Conservation (phyloP, 2,888 invertebrate genomes). For the Crocallis elinguaria region DNA sequence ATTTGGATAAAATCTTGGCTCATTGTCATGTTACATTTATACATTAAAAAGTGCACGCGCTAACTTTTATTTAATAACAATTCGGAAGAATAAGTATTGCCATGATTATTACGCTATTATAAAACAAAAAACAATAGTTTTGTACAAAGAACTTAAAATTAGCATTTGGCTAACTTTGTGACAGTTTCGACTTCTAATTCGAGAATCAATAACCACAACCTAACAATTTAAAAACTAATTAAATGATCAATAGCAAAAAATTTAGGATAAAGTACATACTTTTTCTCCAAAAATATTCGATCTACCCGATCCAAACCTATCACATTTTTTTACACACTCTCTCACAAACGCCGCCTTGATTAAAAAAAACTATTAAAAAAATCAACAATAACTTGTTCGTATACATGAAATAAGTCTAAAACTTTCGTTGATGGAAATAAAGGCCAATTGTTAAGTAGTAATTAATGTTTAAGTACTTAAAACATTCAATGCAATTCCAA, state of each 20-base stretch:
- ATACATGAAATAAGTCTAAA: conserved; percentile 79
- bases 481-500: conserved; percentile 37
- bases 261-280: conserved; percentile 55
- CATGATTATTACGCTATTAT: conserved; percentile 55
- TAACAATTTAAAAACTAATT: conserved; percentile 62
- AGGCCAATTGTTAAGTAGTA: conserved; percentile 52
- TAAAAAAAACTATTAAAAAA: conserved; percentile 61
- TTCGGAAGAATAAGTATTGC: conserved; percentile 81
- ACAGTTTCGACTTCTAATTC: conserved; percentile 58
- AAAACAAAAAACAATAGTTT: conserved; percentile 61
- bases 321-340: conserved; percentile 66
- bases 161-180: conserved; percentile 79
- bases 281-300: conserved; percentile 70
- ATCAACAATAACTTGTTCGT: conserved; percentile 60
- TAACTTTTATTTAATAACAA: conserved; percentile 66
- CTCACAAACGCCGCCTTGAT: conserved; percentile 59
- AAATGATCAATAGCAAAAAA: conserved; percentile 64
- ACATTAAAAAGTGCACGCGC: conserved; percentile 63
- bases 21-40: conserved; percentile 67
- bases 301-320: conserved; percentile 66
- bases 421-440: conserved; percentile 43
- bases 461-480: conserved; percentile 37
- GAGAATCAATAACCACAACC: conserved; percentile 74
- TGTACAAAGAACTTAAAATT: conserved; percentile 73
- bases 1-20: conserved; percentile 67